Evolutionary conservation across 2,113 vertebrate species (phyloP).

Genomic region (Gymnocephalus cernua): DNA sequence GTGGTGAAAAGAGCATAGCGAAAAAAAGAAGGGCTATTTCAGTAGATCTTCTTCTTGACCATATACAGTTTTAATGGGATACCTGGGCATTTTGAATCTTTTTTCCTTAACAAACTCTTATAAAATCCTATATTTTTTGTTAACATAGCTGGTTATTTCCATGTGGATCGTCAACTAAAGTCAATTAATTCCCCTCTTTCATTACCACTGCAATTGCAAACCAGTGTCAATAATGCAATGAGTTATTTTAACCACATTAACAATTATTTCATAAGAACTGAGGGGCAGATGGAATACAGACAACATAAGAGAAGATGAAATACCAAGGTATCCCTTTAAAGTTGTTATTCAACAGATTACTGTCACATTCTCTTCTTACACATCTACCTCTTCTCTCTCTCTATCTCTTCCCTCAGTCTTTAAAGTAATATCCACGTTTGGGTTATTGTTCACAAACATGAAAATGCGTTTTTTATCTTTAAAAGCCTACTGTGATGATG

Average conservation of each 20-base stretch:
- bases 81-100: neutral
- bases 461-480: constrained; percentile 11
- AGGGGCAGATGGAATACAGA: neutral
- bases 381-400: constrained; percentile 64
- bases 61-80: neutral
- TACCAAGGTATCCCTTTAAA: constrained; percentile 2
- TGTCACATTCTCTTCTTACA: neutral
- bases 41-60: neutral
- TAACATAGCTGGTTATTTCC: neutral
- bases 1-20: neutral
- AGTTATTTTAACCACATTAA: neutral
- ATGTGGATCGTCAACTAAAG: neutral
- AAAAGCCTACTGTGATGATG: neutral
- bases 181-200: neutral
- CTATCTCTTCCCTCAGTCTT: neutral
- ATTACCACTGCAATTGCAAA: neutral
- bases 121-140: neutral
- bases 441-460: neutral
- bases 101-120: neutral
- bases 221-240: neutral
- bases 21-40: neutral
- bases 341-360: constrained; percentile 3
- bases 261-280: neutral
- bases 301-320: neutral
- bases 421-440: neutral